A percentile compares a stretch with the other conserved stretches of the same genome.
These are phyloP conservation scores for Aleiodes leptofemur DNA, from an alignment of 2,888 invertebrate genomes.

Conservation along the genomic window DNA sequence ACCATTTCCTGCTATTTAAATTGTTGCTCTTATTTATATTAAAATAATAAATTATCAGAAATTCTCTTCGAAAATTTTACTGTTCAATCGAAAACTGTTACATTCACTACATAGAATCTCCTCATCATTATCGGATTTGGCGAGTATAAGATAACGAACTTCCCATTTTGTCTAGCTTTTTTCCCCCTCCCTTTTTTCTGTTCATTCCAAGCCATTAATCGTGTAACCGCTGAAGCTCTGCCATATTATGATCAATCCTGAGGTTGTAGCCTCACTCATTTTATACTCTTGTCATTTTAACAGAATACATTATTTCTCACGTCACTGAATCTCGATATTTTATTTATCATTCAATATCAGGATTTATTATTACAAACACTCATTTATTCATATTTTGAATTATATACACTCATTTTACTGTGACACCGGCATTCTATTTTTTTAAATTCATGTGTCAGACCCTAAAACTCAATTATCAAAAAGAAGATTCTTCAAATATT, in stretches of 20 bases:
- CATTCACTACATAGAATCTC: slow-evolving; percentile 8
- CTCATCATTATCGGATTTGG: slow-evolving; percentile 6
- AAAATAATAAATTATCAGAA: slow-evolving; percentile 15
- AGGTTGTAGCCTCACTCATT: neutral
- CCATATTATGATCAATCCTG: slow-evolving; percentile 27
- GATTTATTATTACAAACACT: slow-evolving; percentile 18
- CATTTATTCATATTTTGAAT: neutral
- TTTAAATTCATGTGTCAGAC: slow-evolving; percentile 4
- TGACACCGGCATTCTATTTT: slow-evolving; percentile 18
- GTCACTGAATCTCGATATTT: slow-evolving; percentile 21
- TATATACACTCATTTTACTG: neutral
- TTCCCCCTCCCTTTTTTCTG: slow-evolving; percentile 37
- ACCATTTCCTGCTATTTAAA: slow-evolving; percentile 38
- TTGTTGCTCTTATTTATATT: slow-evolving; percentile 40
- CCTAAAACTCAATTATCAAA: slow-evolving; percentile 5
- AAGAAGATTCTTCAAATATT: slow-evolving; percentile 9
- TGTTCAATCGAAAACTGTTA: neutral
- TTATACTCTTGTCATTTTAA: slow-evolving; percentile 16
- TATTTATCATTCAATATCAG: neutral
- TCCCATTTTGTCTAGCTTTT: slow-evolving; percentile 2
- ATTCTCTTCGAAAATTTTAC: slow-evolving; percentile 10
- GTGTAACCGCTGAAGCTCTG: slow-evolving; percentile 10
- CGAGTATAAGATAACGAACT: slow-evolving; percentile 1
- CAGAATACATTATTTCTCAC: slow-evolving; percentile 11
- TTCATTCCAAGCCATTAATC: slow-evolving; percentile 30